phyloP scores from a whole-genome alignment of 2,113 vertebrate species.

The Anolis sagrei region DNA sequence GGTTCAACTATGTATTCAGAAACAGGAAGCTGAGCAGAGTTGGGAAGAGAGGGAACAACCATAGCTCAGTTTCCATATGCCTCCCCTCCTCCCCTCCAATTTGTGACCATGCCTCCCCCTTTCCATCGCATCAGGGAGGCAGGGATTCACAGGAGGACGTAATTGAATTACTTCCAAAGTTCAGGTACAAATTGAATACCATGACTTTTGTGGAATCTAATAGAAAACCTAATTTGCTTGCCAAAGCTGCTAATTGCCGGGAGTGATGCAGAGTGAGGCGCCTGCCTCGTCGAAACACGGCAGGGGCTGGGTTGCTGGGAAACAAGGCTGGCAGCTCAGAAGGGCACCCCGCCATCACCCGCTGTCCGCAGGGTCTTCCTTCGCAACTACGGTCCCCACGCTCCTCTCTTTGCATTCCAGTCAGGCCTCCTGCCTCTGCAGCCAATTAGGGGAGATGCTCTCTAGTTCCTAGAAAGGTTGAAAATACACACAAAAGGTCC shows the following conservation, averaged over 20 bases:
- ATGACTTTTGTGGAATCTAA: neutral
- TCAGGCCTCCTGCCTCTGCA: neutral
- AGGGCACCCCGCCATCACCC: neutral
- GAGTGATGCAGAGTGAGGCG: neutral
- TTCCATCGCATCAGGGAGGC: slow-evolving; percentile 20
- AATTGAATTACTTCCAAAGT: slow-evolving; percentile 31
- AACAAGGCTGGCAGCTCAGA: neutral
- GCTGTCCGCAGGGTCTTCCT: neutral
- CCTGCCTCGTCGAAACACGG: neutral
- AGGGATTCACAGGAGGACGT: neutral
- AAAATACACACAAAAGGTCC: too few relatives aligned
- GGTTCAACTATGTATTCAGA: too few relatives aligned
- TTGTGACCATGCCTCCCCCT: neutral
- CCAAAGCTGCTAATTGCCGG: slow-evolving; percentile 20
- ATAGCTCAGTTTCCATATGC: neutral
- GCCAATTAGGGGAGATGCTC: neutral
- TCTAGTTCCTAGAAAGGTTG: neutral
- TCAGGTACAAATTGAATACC: slow-evolving; percentile 9
- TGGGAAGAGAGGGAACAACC: neutral
- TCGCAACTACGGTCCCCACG: neutral
- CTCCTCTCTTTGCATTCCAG: neutral
- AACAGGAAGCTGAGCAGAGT: too few relatives aligned
- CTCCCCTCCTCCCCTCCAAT: neutral
- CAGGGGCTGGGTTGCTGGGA: neutral
- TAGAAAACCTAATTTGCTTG: slow-evolving; percentile 36